Percentiles rank a stretch among this genome's conserved stretches.
Conservation (phyloP, 2,113 vertebrate genomes). For the Leucoraja erinaceus region DNA sequence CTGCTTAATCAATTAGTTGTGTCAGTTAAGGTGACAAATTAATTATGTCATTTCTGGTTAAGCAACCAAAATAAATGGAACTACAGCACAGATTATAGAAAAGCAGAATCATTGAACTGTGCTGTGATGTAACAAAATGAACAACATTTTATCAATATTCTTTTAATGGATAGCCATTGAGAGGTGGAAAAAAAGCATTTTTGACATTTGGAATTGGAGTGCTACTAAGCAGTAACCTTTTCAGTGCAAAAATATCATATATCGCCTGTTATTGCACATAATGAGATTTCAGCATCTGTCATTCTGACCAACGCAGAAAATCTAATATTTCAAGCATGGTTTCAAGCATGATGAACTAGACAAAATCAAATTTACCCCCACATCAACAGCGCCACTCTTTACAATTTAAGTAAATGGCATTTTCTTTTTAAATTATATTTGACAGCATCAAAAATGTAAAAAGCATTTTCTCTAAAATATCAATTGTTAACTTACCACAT, state of each 20-base stretch:
- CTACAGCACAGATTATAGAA: not conserved
- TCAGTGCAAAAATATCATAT: not conserved
- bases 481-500: conserved; percentile 72
- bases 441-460: not conserved
- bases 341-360: not conserved
- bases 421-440: conserved; percentile 5
- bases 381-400: not conserved
- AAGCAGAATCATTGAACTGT: not conserved
- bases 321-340: not conserved
- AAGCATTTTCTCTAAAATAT: not conserved
- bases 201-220: not conserved
- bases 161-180: not conserved
- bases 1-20: not conserved
- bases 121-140: not conserved
- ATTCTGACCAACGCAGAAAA: not conserved
- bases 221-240: not conserved
- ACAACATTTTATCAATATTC: not conserved
- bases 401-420: not conserved
- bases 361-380: not conserved
- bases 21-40: not conserved
- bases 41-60: not conserved
- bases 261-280: not conserved
- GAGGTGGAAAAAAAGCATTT: not conserved
- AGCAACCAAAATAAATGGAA: not conserved
- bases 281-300: not conserved